Percentiles rank a stretch among this genome's conserved stretches.
These are phyloP conservation scores for Gambusia affinis DNA, from an alignment of 2,113 vertebrate genomes.

Conservation along the genomic window DNA sequence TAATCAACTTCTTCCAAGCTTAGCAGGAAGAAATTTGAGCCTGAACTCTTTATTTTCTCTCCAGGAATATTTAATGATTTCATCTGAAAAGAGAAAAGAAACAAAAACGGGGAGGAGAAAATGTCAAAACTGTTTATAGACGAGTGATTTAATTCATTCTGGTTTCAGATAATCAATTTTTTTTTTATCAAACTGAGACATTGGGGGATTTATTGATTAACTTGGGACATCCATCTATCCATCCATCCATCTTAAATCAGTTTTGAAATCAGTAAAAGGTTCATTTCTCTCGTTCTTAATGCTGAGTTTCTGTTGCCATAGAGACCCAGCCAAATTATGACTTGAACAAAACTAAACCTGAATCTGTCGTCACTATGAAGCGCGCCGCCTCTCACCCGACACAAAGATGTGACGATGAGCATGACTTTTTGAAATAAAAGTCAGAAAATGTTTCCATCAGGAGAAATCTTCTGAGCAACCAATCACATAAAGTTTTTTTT, in stretches of 20 bases:
- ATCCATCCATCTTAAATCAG: too few relatives aligned
- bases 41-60: neutral
- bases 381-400: neutral
- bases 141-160: too few relatives aligned
- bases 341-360: too few relatives aligned
- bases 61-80: neutral
- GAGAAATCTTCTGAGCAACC: neutral
- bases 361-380: neutral
- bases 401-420: neutral
- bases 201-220: too few relatives aligned
- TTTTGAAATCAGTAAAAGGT: too few relatives aligned
- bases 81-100: neutral
- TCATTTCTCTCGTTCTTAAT: too few relatives aligned
- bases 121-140: neutral
- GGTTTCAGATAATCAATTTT: too few relatives aligned
- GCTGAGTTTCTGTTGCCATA: too few relatives aligned
- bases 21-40: neutral
- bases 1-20: neutral
- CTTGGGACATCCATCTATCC: too few relatives aligned
- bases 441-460: neutral
- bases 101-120: neutral
- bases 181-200: too few relatives aligned
- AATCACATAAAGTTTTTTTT: neutral
- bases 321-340: too few relatives aligned
- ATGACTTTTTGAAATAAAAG: conserved; percentile 1